Evolutionary conservation across 2,888 invertebrate genomes (phyloP).

Genomic region (Synergus japonicus): DNA sequence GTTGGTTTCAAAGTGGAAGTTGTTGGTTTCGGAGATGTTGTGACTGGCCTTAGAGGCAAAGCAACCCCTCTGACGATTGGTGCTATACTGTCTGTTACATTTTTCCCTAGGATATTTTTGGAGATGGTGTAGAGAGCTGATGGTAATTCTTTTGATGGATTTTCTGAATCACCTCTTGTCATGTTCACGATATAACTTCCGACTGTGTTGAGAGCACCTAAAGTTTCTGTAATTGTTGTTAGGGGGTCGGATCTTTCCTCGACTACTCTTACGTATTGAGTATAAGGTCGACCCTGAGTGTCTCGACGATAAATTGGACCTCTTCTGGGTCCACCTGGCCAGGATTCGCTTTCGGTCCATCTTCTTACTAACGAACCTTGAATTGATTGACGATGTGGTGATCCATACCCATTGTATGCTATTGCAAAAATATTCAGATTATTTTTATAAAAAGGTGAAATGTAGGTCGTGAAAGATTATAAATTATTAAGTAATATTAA

Average conservation of each 20-base stretch:
- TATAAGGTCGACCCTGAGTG: conserved; percentile 63
- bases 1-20: conserved; percentile 45
- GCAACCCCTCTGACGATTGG: conserved; percentile 82
- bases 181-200: conserved; percentile 91
- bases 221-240: conserved; percentile 80
- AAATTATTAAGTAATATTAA: conserved; percentile 11
- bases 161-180: conserved; percentile 79
- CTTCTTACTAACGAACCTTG: conserved; percentile 56
- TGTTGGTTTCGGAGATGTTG: conserved; percentile 35
- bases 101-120: conserved; percentile 87
- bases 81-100: conserved; percentile 89
- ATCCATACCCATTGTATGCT: conserved; percentile 39
- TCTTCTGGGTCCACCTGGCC: conserved; percentile 62
- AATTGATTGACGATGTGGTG: neutral
- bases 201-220: conserved; percentile 91
- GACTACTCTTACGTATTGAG: conserved; percentile 60
- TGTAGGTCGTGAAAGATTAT: neutral
- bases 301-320: conserved; percentile 65
- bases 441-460: neutral
- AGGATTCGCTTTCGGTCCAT: conserved; percentile 63
- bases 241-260: conserved; percentile 73
- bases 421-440: conserved; percentile 22
- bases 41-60: conserved; percentile 69
- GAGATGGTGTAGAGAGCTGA: conserved; percentile 89
- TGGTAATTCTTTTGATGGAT: conserved; percentile 81